A percentile compares a stretch with the other conserved stretches of the same genome.
Conservation (phyloP, 2,888 invertebrate genomes). For the Cistogaster globosa region DNA sequence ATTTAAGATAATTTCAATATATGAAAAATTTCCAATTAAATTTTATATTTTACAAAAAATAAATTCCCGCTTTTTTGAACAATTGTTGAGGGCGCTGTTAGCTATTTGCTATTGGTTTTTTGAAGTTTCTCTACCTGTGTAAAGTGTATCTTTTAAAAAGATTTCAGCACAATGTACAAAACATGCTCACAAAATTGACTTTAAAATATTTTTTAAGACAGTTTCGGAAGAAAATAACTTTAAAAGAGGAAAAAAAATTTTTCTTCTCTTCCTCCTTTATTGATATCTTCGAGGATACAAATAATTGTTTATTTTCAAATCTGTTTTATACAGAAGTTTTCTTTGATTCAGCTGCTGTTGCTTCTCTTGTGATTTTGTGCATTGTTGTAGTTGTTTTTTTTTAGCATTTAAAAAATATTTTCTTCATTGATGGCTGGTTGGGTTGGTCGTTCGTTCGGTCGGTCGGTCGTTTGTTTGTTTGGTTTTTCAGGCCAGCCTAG, state of each 20-base stretch:
- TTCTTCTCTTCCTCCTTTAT: conserved; percentile 39
- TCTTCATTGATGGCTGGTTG: conserved; percentile 51
- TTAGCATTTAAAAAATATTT: conserved; percentile 58
- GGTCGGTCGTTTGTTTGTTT: conserved; percentile 5
- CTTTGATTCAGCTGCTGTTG: conserved; percentile 45
- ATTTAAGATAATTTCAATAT: no score
- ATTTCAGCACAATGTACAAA: not conserved
- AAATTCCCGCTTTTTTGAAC: no score
- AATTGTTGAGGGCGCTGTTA: no score
- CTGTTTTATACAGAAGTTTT: conserved; percentile 31
- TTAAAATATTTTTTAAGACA: conserved; percentile 69
- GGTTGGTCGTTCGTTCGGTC: not conserved
- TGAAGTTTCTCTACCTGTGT: not conserved
- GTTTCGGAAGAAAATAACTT: conserved; percentile 38
- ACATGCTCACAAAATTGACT: conserved; percentile 21
- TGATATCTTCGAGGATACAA: conserved; percentile 61
- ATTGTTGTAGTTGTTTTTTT: conserved; percentile 26
- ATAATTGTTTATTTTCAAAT: conserved; percentile 54
- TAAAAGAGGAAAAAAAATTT: conserved; percentile 12
- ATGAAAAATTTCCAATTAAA: no score
- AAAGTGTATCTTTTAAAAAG: not conserved
- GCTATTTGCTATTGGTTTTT: not conserved
- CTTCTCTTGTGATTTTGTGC: conserved; percentile 57
- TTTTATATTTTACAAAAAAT: no score
- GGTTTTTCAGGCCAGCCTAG: conserved; percentile 44